Percentiles rank a stretch among this genome's conserved stretches.
Conservation (phyloP, 1,140 invertebrate species). For the Wasmannia auropunctata region DNA sequence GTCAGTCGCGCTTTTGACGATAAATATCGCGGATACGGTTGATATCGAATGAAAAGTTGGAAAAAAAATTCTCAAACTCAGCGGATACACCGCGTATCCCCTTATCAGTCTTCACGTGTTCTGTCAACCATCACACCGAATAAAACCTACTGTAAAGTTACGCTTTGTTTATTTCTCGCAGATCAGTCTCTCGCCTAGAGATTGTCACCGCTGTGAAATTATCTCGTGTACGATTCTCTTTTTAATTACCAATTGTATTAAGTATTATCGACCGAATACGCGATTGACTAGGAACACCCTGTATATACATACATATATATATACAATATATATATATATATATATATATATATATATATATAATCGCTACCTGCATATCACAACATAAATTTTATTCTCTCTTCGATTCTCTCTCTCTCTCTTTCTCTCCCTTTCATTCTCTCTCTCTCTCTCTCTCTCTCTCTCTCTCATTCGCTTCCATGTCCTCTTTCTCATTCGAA, state of each 20-base stretch:
- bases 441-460: slow-evolving; percentile 15
- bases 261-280: slow-evolving; percentile 13
- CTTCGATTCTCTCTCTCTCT: slow-evolving; percentile 46
- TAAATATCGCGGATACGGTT: neutral
- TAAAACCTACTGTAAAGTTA: neutral
- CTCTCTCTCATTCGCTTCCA: slow-evolving; percentile 31
- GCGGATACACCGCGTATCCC: neutral
- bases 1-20: slow-evolving; percentile 8
- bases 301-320: slow-evolving; percentile 9
- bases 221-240: neutral
- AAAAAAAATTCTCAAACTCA: slow-evolving; percentile 13
- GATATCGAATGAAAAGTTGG: neutral
- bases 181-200: neutral
- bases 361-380: slow-evolving; percentile 83
- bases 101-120: neutral
- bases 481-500: slow-evolving; percentile 49
- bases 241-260: neutral
- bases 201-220: neutral
- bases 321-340: slow-evolving; percentile 51
- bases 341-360: slow-evolving; percentile 69
- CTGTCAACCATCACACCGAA: neutral
- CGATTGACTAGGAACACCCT: slow-evolving; percentile 10
- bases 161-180: neutral
- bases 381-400: slow-evolving; percentile 82
- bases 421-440: too few species aligned